These are phyloP conservation scores for Molossus alvarezi DNA, from an alignment of 2,797 vertebrate genomes.

Conservation along the genomic window DNA sequence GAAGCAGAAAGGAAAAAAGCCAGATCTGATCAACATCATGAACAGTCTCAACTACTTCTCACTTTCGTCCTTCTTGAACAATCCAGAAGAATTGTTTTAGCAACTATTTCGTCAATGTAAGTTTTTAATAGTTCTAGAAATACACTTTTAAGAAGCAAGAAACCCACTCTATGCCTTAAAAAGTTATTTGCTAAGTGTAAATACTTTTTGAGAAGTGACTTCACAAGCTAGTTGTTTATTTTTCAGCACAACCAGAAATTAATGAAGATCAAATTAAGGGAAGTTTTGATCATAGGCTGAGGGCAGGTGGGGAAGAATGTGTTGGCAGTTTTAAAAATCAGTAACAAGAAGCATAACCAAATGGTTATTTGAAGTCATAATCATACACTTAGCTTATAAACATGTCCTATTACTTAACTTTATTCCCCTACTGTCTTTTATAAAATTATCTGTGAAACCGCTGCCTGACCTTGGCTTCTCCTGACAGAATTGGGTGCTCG, in stretches of 20 bases:
- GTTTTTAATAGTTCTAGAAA: slow-evolving; percentile 1
- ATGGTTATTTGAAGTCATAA: not conserved
- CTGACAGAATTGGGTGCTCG: not conserved
- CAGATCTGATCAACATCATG: not conserved
- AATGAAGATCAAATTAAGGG: not conserved
- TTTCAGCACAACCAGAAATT: not conserved
- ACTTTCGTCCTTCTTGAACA: not conserved
- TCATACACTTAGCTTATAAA: not conserved
- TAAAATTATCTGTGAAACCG: not conserved
- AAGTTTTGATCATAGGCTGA: not conserved
- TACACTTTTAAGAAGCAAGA: not conserved
- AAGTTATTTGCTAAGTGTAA: not conserved
- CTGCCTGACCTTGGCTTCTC: not conserved
- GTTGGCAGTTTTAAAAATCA: not conserved
- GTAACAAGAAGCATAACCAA: not conserved
- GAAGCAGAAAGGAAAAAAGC: not conserved
- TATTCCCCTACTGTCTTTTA: not conserved
- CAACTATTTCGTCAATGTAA: not conserved
- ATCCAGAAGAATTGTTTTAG: not conserved
- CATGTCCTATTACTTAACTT: not conserved
- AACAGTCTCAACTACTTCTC: not conserved
- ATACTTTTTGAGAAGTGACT: not conserved
- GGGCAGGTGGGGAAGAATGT: fast-evolving
- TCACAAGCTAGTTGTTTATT: not conserved
- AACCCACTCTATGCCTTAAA: not conserved